These are phyloP conservation scores for Campylomormyrus tamandua DNA, from an alignment of 2,113 vertebrate species.

Conservation along the genomic window DNA sequence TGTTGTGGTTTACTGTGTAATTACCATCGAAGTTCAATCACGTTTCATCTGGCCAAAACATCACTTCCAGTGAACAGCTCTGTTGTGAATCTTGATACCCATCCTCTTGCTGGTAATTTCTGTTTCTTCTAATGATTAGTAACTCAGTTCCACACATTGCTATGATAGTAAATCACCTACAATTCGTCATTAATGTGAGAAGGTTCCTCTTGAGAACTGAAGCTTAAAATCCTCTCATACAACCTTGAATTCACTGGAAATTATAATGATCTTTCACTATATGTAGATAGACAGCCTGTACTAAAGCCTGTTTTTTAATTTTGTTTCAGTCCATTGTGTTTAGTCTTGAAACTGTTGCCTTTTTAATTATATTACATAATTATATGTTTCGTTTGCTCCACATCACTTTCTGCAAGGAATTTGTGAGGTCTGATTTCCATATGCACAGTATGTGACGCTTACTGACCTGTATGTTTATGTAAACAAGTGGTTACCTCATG, in stretches of 20 bases:
- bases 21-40: neutral
- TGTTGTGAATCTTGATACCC: constrained; percentile 4
- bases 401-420: neutral
- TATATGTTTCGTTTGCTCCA: neutral
- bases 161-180: neutral
- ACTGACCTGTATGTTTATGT: neutral
- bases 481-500: neutral
- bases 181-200: constrained; percentile 7
- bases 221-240: neutral
- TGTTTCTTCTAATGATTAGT: neutral
- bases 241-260: neutral
- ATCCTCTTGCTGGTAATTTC: constrained; percentile 8
- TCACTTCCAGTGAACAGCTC: neutral
- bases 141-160: neutral
- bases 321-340: neutral
- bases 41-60: neutral
- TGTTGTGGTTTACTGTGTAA: constrained; percentile 10
- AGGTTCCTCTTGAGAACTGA: neutral
- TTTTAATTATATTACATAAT: neutral
- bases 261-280: neutral
- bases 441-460: neutral
- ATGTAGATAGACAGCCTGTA: neutral
- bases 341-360: neutral
- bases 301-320: neutral
- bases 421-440: neutral